These are phyloP conservation scores for Neria commutata DNA, from an alignment of 2,888 invertebrate genomes.

Conservation along the genomic window DNA sequence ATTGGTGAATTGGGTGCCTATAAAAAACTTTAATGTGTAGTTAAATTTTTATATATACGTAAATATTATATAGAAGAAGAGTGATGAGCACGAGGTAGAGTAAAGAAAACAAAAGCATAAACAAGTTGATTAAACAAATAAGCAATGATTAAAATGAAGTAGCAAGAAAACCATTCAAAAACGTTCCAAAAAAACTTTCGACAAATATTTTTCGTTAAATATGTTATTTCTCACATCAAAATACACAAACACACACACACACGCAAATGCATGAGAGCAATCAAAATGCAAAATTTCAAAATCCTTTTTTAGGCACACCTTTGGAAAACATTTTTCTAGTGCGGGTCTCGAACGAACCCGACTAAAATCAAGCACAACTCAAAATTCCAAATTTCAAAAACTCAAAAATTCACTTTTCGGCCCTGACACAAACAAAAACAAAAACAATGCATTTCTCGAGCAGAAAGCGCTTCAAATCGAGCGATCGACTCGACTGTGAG, in stretches of 20 bases:
- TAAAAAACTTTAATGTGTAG: slow-evolving; percentile 53
- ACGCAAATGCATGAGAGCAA: not conserved
- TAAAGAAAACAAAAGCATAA: slow-evolving; percentile 30
- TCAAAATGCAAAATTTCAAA: slow-evolving; percentile 32
- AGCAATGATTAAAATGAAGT: slow-evolving; percentile 20
- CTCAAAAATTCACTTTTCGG: slow-evolving; percentile 56
- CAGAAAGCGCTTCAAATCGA: no score
- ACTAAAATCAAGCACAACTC: slow-evolving; percentile 7
- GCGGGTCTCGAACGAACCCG: slow-evolving; percentile 4
- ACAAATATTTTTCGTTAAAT: not conserved
- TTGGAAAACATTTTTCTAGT: slow-evolving; percentile 56
- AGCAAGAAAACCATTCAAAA: slow-evolving; percentile 58
- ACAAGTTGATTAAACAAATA: slow-evolving; percentile 25
- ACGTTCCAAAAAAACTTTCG: slow-evolving; percentile 57
- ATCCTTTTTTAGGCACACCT: slow-evolving; percentile 47
- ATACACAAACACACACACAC: not conserved
- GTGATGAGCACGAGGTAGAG: no score
- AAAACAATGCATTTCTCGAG: not conserved
- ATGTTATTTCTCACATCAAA: no score
- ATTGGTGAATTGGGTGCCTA: slow-evolving; percentile 61
- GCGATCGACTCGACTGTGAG: no score
- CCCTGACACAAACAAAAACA: slow-evolving; percentile 25
- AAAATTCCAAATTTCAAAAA: slow-evolving; percentile 34
- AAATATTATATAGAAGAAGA: no score
- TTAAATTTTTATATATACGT: slow-evolving; percentile 55